Conservation (phyloP, 2,888 invertebrate genomes). For the Drosophila niveifrons region DNA sequence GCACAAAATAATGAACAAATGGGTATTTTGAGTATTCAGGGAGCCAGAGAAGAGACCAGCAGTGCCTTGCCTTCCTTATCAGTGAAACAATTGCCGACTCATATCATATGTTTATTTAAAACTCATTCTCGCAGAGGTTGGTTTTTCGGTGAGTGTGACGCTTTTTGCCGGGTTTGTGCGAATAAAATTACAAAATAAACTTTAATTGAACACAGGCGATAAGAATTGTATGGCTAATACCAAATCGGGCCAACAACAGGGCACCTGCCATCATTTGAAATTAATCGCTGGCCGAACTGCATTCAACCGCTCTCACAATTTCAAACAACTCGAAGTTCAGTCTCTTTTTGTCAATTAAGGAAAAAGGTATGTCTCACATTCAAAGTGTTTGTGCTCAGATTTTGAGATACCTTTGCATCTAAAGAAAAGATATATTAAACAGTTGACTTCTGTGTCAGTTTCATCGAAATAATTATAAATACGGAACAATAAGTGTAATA, state of each 20-base stretch:
- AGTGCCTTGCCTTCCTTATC: conserved; percentile 60
- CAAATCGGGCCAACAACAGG: conserved; percentile 57
- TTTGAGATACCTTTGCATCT: conserved; percentile 12
- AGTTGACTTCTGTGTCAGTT: conserved; percentile 3
- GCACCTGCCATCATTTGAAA: conserved; percentile 50
- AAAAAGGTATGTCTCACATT: conserved; percentile 62
- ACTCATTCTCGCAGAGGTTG: conserved; percentile 28
- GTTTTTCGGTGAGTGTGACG: conserved; percentile 35
- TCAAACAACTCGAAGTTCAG: conserved; percentile 31
- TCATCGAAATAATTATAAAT: neutral
- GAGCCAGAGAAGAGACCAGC: conserved; percentile 23
- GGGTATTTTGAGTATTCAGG: conserved; percentile 3
- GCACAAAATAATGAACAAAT: conserved; percentile 25
- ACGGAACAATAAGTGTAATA: neutral
- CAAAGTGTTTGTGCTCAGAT: neutral
- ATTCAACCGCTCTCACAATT: conserved; percentile 48
- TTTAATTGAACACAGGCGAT: conserved; percentile 67
- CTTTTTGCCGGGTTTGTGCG: conserved; percentile 58
- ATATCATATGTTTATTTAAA: conserved; percentile 63
- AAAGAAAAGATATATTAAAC: neutral
- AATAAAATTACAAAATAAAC: conserved; percentile 74
- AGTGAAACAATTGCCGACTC: conserved; percentile 63
- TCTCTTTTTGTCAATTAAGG: conserved; percentile 60
- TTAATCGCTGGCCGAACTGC: conserved; percentile 64
- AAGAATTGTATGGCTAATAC: conserved; percentile 58